Conservation (phyloP, 2,888 invertebrate species). For the Plebejus melissa region DNA sequence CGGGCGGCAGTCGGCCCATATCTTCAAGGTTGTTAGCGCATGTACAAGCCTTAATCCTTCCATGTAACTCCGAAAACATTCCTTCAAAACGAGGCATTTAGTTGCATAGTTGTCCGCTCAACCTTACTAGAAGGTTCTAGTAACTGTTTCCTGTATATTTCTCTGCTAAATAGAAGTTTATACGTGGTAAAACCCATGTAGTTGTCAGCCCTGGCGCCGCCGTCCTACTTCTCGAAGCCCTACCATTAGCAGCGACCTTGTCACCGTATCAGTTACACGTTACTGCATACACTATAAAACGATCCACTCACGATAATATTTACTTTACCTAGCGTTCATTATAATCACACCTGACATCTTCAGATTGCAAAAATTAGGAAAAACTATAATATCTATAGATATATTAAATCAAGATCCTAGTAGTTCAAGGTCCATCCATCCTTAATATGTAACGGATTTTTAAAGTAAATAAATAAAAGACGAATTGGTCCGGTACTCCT, state of each 20-base stretch:
- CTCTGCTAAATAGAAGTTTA: not conserved
- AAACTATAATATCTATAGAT: not conserved
- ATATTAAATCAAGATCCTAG: not conserved
- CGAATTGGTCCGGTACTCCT: too few relatives aligned
- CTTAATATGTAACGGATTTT: not conserved
- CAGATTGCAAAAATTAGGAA: not conserved
- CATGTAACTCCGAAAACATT: not conserved
- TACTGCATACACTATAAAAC: slow-evolving; percentile 28
- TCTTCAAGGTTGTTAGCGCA: too few relatives aligned
- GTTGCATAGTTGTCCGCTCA: not conserved
- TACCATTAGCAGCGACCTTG: slow-evolving; percentile 40
- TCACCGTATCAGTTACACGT: slow-evolving; percentile 37
- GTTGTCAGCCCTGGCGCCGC: slow-evolving; percentile 19
- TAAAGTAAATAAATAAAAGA: too few relatives aligned
- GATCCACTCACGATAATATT: slow-evolving; percentile 20
- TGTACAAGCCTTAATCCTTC: too few relatives aligned
- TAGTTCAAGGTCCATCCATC: not conserved
- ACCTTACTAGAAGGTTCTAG: not conserved
- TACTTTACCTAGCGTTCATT: not conserved
- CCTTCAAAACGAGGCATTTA: not conserved
- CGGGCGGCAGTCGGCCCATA: too few relatives aligned
- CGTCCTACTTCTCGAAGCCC: slow-evolving; percentile 37
- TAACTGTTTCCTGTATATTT: not conserved
- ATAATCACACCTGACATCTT: not conserved
- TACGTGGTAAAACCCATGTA: not conserved